Conservation (phyloP, 2,888 invertebrate genomes). For the Zygothrica quintamaculata region DNA sequence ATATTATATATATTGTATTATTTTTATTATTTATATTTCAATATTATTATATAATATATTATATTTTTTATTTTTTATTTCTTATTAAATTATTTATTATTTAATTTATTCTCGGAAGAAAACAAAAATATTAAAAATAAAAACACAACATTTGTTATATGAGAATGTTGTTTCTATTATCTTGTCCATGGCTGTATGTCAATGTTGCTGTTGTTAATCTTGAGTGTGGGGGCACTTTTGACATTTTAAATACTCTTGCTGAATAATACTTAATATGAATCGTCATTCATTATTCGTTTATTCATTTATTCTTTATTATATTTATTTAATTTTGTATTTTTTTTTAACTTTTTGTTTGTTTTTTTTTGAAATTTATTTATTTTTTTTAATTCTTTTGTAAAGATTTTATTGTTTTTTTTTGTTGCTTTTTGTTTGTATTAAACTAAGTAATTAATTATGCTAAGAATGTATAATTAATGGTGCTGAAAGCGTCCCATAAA, state of each 20-base stretch:
- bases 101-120: no score
- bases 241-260: conserved; percentile 62
- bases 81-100: no score
- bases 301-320: conserved; percentile 1
- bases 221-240: conserved; percentile 51
- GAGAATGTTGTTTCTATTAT: no score
- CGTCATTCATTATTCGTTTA: conserved; percentile 21
- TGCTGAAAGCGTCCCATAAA: conserved; percentile 33
- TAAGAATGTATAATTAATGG: conserved; percentile 39
- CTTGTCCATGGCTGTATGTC: no score
- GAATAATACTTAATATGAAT: conserved; percentile 49
- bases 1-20: no score
- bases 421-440: conserved; percentile 16
- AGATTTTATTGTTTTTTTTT: conserved; percentile 10
- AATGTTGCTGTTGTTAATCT: conserved; percentile 4
- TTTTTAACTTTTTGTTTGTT: conserved; percentile 24
- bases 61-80: neutral
- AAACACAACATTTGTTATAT: no score
- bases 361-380: conserved; percentile 3
- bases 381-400: conserved; percentile 25
- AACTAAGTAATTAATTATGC: conserved; percentile 55
- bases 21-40: no score
- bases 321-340: neutral
- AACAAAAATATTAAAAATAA: no score
- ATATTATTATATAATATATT: no score